These are phyloP conservation scores for Gambusia affinis DNA, from an alignment of 2,113 vertebrate species.

Conservation along the genomic window DNA sequence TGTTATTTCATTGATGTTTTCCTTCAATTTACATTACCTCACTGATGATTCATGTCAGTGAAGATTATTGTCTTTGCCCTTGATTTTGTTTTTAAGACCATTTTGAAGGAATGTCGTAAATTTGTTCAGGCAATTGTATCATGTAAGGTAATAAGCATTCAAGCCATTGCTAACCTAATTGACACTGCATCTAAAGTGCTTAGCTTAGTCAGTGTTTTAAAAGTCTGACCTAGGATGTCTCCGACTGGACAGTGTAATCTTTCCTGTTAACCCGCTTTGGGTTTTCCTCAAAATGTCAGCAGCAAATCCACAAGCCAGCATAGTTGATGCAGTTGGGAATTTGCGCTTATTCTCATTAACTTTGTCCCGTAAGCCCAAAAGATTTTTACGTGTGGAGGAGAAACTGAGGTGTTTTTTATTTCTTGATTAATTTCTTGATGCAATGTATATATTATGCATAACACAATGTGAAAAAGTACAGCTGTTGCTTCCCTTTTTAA, in stretches of 20 bases:
- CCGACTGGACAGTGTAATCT: conserved; percentile 52
- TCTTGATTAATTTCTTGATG: background rate
- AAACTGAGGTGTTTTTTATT: conserved; percentile 49
- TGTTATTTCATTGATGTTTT: conserved; percentile 26
- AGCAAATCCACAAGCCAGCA: conserved; percentile 61
- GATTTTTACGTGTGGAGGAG: conserved; percentile 27
- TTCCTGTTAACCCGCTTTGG: conserved; percentile 56
- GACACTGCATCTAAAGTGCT: conserved; percentile 2
- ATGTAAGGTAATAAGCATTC: background rate
- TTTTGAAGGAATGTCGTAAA: background rate
- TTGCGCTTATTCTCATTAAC: conserved; percentile 60
- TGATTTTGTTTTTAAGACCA: background rate
- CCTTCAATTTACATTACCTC: conserved; percentile 28
- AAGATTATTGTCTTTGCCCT: conserved; percentile 5
- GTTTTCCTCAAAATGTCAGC: conserved; percentile 56
- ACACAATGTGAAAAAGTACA: background rate
- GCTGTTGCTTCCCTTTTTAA: background rate
- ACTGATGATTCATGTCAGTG: conserved; percentile 9
- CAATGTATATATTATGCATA: background rate
- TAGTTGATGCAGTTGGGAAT: conserved; percentile 67
- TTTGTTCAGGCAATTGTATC: background rate
- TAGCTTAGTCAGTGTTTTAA: conserved; percentile 25
- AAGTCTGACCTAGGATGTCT: conserved; percentile 15
- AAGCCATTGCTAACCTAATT: background rate
- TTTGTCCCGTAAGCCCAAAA: conserved; percentile 47